Conservation (phyloP, 1,140 invertebrate species). For the Drosophila gunungcola region DNA sequence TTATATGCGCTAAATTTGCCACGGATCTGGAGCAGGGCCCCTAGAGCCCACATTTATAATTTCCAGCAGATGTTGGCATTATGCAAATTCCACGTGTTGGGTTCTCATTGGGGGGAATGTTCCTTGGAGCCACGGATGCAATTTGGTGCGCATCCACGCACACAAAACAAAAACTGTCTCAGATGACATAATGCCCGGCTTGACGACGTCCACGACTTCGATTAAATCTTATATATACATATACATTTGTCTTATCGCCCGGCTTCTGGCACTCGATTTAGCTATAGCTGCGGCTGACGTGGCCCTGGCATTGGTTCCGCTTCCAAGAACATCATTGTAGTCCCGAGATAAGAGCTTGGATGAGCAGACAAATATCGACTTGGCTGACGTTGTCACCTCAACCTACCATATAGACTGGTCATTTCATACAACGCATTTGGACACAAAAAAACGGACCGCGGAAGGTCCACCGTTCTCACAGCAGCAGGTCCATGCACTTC, state of each 20-base stretch:
- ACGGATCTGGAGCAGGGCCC: slow-evolving; percentile 34
- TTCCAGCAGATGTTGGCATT: slow-evolving; percentile 33
- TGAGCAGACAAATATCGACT: slow-evolving; percentile 44
- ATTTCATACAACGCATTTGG: too few relatives aligned
- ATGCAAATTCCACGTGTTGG: slow-evolving; percentile 79
- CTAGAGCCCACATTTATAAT: background rate
- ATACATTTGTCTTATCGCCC: slow-evolving; percentile 21
- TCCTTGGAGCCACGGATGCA: slow-evolving; percentile 35
- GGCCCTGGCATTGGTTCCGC: slow-evolving; percentile 45
- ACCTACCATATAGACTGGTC: too few relatives aligned
- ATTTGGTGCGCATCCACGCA: slow-evolving; percentile 34
- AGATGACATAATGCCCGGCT: slow-evolving; percentile 51
- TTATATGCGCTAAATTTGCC: slow-evolving; percentile 57
- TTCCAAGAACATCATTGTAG: slow-evolving; percentile 3
- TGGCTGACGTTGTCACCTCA: slow-evolving; percentile 51
- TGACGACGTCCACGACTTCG: slow-evolving; percentile 30
- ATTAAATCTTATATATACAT: slow-evolving; percentile 6
- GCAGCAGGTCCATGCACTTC: too few relatives aligned
- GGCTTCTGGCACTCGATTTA: slow-evolving; percentile 4
- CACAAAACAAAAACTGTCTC: background rate
- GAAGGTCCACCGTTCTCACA: too few relatives aligned
- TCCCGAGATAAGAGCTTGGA: slow-evolving; percentile 38
- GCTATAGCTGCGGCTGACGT: slow-evolving; percentile 39
- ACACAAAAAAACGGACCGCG: too few relatives aligned
- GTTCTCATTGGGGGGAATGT: slow-evolving; percentile 24